Evolutionary conservation across 2,113 vertebrate species (phyloP).

Genomic region (Scatophagus argus): DNA sequence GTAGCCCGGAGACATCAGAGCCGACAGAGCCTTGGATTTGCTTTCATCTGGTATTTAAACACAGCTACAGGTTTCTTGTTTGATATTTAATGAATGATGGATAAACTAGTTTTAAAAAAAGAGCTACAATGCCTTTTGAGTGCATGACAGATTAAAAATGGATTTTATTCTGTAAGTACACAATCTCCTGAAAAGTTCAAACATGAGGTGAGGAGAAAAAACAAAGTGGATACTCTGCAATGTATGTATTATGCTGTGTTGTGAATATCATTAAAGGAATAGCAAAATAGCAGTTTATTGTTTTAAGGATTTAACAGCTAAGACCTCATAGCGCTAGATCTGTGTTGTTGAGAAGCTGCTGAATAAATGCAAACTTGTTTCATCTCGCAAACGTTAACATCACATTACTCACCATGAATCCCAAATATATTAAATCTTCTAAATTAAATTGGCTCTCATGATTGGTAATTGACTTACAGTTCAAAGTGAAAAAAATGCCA

Average conservation of each 20-base stretch:
- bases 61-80: conserved; percentile 25
- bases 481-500: conserved; percentile 26
- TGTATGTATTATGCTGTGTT: neutral
- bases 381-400: neutral
- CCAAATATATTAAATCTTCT: conserved; percentile 25
- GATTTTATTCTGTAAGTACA: conserved; percentile 5
- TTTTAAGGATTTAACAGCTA: neutral
- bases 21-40: conserved; percentile 10
- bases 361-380: conserved; percentile 1
- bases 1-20: conserved; percentile 45
- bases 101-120: conserved; percentile 41
- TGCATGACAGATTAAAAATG: conserved; percentile 10
- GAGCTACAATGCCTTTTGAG: conserved; percentile 13
- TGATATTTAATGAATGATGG: conserved; percentile 25
- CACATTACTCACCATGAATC: conserved; percentile 21
- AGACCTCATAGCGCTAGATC: neutral
- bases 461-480: conserved; percentile 29
- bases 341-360: neutral
- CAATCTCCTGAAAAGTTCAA: neutral
- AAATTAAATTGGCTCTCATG: conserved; percentile 9
- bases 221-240: neutral
- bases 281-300: conserved; percentile 12
- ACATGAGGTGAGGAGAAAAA: neutral
- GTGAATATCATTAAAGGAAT: neutral
- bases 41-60: conserved; percentile 36